Base-by-base conservation (phyloP, 2,113 vertebrate species). In the Hiodon tergisus region DNA sequence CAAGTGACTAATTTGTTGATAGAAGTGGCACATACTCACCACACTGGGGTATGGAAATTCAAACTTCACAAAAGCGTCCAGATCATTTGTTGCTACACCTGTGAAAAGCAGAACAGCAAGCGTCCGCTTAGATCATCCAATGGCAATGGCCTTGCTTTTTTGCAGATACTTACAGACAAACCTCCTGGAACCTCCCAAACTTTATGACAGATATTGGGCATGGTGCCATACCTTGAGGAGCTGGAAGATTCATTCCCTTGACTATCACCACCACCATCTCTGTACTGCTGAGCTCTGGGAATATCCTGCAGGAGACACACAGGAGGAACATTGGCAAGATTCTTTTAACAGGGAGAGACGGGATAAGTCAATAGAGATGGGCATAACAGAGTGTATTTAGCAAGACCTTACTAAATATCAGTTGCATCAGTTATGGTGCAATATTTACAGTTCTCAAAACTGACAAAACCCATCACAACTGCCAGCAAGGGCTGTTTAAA, bases 241-340 rank as follows among this genome's bases (percentile, higher is more conserved):
- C 93, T 52, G 96, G 96, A 54, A 99, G 92, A 82, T 98, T 98
- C 90, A 99, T 95, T 14, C 93, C 96, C 81, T 92, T 93, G 16
- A 98, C 93, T 47, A 99, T 87, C 52, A 93, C 77, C 5, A 99
- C 92, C 51, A 98, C 93, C 96, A 98, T 95, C 83, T 98, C 97
- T 72, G 94, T 98, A 83, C 97, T 98, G 87, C 91, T 98, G 78
- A 99, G 94, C 75, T 99, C 96, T 58, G 97, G 94, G 89, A 98
- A 98, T 79, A 99, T 95, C 87, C 97, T 99, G 83, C 2, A 67
- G 55, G 62, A 60, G 52, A 3, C 63, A 73, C 17, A 53, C 3
- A 77, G n/a, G 6, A 4, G 74, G 54, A 67, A 13, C 60, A 70
- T 63, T 7, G 14, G 6, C 61, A 16, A 4, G 3, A 16, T 63